Percentiles rank a stretch among this genome's conserved stretches.
These are phyloP conservation scores for Atta texana DNA, from an alignment of 1,140 invertebrate genomes.

Conservation along the genomic window DNA sequence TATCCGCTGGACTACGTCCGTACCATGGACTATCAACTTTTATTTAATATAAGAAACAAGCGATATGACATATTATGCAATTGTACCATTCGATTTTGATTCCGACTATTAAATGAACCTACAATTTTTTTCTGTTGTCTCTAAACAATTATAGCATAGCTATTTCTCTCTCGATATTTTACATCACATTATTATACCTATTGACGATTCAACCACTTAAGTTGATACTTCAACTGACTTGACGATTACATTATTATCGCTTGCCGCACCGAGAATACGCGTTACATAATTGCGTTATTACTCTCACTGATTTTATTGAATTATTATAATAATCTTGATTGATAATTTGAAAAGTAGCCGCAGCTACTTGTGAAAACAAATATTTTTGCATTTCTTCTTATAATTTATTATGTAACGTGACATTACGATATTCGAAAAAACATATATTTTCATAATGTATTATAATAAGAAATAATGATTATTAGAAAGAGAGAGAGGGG, in stretches of 20 bases:
- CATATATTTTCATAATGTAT: background rate
- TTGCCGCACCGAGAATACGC: background rate
- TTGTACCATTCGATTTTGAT: constrained; percentile 2
- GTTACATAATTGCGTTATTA: constrained; percentile 23
- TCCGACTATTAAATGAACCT: constrained; percentile 20
- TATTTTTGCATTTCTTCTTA: background rate
- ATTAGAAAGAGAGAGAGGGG: background rate
- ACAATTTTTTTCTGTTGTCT: constrained; percentile 16
- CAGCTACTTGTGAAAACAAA: background rate
- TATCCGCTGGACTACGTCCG: constrained; percentile 54
- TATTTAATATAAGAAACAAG: constrained; percentile 41
- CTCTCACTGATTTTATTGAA: constrained; percentile 4
- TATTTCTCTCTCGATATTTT: background rate
- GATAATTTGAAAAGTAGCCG: background rate
- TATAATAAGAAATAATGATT: background rate
- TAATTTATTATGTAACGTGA: background rate
- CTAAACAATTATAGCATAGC: background rate
- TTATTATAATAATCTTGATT: constrained; percentile 39
- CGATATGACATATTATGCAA: background rate
- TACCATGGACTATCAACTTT: constrained; percentile 35
- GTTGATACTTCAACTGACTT: constrained; percentile 7
- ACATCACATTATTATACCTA: constrained; percentile 13
- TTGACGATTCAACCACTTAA: background rate
- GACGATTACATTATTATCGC: constrained; percentile 19
- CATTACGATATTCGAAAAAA: background rate